A percentile compares a stretch with the other conserved stretches of the same genome.
phyloP scores from a whole-genome alignment of 2,113 vertebrate genomes.

The Lepus americanus region DNA sequence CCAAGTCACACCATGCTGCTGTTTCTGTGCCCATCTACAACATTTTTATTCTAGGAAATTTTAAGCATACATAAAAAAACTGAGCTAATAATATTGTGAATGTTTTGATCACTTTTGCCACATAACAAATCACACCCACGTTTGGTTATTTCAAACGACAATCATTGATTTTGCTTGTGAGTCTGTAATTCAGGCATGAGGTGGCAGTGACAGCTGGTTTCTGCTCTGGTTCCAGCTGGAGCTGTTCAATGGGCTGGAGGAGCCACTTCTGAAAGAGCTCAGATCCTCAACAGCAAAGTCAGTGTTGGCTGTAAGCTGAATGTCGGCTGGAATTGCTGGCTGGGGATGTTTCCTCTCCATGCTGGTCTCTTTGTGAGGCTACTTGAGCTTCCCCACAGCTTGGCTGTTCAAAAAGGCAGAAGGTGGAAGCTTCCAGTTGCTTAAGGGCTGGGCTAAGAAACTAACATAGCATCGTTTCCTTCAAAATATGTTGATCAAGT shows the following conservation, averaged over 20 bases:
- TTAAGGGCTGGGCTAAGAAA: not conserved
- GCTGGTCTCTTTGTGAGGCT: not conserved
- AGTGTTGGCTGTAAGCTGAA: not conserved
- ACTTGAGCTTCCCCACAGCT: slow-evolving; percentile 17
- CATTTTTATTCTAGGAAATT: not conserved
- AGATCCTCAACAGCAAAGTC: not conserved
- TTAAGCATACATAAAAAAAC: not conserved
- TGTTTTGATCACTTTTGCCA: not conserved
- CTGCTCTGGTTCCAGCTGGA: not conserved
- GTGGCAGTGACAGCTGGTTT: not conserved
- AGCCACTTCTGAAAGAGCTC: not conserved
- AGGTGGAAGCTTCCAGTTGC: not conserved
- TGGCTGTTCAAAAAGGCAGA: not conserved
- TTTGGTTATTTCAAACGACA: not conserved
- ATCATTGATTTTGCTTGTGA: slow-evolving; percentile 4
- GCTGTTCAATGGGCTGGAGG: not conserved
- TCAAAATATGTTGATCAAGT: slow-evolving; percentile 6
- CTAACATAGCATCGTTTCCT: not conserved
- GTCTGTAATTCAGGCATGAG: not conserved
- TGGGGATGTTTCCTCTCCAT: not conserved
- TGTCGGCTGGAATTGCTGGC: not conserved
- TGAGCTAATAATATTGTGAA: not conserved
- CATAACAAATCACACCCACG: not conserved
- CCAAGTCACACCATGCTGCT: not conserved
- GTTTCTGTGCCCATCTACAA: not conserved